These are phyloP conservation scores for Ptilodon capucinus DNA, from an alignment of 2,888 invertebrate species.

Conservation along the genomic window DNA sequence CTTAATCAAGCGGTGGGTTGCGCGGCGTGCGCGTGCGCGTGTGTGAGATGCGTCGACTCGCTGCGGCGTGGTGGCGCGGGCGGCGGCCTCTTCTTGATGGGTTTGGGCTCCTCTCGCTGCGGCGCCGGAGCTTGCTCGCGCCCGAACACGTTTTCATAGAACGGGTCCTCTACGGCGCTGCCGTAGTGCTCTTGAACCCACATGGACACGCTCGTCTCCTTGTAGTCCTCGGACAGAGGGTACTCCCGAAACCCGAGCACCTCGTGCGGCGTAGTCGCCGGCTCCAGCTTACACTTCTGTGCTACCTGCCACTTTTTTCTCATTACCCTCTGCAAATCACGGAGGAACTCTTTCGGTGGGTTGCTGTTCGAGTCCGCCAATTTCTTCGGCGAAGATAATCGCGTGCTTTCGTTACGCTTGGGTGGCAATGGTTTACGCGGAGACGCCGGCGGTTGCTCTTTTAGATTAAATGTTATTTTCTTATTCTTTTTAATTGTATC, in stretches of 20 bases:
- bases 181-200: conserved; percentile 96
- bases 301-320: conserved; percentile 97
- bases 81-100: conserved; percentile 88
- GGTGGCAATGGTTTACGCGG: conserved; percentile 89
- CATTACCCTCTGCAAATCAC: conserved; percentile 95
- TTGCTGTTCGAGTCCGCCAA: conserved; percentile 87
- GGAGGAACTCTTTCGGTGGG: conserved; percentile 91
- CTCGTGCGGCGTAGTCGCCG: conserved; percentile 94
- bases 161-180: conserved; percentile 77
- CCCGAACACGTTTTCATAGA: conserved; percentile 88
- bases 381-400: conserved; percentile 89
- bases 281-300: conserved; percentile 94
- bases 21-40: conserved; percentile 41
- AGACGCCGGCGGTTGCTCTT: conserved; percentile 78
- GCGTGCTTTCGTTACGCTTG: conserved; percentile 88
- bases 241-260: conserved; percentile 95
- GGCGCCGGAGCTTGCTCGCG: conserved; percentile 50
- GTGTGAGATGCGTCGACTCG: conserved; percentile 82
- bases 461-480: conserved; percentile 85
- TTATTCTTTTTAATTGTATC: conserved; percentile 79
- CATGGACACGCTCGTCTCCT: conserved; percentile 92
- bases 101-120: conserved; percentile 61
- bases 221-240: conserved; percentile 87
- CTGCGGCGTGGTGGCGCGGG: conserved; percentile 95
- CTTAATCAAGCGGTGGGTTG: conserved; percentile 59